phyloP scores from a whole-genome alignment of 37 sponge, comb jelly and placozoan species.

The Eunapius fragilis region DNA sequence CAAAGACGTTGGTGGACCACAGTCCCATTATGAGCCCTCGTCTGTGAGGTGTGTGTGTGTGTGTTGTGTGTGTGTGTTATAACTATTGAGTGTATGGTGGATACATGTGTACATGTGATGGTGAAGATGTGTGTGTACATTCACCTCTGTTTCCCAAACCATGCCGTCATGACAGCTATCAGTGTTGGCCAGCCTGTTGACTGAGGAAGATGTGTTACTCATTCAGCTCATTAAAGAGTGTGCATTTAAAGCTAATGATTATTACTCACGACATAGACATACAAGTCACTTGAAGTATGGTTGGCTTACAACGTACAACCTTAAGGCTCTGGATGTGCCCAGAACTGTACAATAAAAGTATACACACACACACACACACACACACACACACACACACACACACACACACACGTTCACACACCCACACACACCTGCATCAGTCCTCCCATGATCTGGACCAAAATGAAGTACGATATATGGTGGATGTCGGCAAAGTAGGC shows the following conservation, averaged over 20 bases:
- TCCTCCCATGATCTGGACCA: constrained; percentile 4
- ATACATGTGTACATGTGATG: neutral
- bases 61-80: constrained; percentile 6
- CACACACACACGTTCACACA: constrained; percentile 37
- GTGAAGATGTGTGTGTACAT: neutral
- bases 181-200: constrained; percentile 94
- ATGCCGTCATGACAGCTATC: constrained; percentile 88
- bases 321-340: too few species aligned
- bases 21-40: constrained; percentile 95
- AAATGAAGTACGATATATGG: neutral
- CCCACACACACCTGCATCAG: constrained; percentile 27
- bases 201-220: constrained; percentile 18
- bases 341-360: constrained; percentile 14
- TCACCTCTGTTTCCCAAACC: constrained; percentile 89
- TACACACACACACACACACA: constrained; percentile 52
- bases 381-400: constrained; percentile 58
- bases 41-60: constrained; percentile 31
- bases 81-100: constrained; percentile 3
- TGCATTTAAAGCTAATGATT: too few species aligned
- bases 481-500: neutral
- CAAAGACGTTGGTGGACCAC: constrained; percentile 93
- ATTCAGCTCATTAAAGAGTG: neutral
- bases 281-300: too few species aligned
- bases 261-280: too few species aligned
- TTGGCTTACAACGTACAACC: too few species aligned